These are phyloP conservation scores for Dendrolimus pini DNA, from an alignment of 2,888 invertebrate species.

Conservation along the genomic window DNA sequence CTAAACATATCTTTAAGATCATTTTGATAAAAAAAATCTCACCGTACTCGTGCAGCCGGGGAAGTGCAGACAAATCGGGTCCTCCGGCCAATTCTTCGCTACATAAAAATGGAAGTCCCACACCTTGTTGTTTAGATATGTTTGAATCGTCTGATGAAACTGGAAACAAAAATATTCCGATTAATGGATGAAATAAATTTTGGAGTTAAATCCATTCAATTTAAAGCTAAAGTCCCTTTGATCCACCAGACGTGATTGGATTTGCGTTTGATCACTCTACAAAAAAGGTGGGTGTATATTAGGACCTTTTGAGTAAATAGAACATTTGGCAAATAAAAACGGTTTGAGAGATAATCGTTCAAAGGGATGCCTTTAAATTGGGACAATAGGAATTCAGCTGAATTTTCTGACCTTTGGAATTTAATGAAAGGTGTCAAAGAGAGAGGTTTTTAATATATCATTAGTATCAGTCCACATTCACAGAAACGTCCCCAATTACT, in stretches of 20 bases:
- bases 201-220: background rate
- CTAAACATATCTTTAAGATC: no score
- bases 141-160: slow-evolving; percentile 94
- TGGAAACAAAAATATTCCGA: slow-evolving; percentile 55
- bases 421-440: no score
- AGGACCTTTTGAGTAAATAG: no score
- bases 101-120: slow-evolving; percentile 96
- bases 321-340: no score
- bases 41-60: slow-evolving; percentile 93
- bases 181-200: background rate
- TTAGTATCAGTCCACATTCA: no score
- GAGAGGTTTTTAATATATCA: no score
- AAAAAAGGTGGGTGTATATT: no score
- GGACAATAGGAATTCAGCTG: no score
- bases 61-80: slow-evolving; percentile 89
- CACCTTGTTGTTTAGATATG: slow-evolving; percentile 90
- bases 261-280: slow-evolving; percentile 10
- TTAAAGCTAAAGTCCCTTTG: background rate
- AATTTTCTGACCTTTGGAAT: no score
- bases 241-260: slow-evolving; percentile 5
- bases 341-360: no score
- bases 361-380: no score
- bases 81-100: slow-evolving; percentile 91
- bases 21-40: slow-evolving; percentile 36
- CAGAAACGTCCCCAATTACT: no score